Base-by-base conservation (phyloP, 1,140 invertebrate species). In the Adoxophyes honmai region DNA sequence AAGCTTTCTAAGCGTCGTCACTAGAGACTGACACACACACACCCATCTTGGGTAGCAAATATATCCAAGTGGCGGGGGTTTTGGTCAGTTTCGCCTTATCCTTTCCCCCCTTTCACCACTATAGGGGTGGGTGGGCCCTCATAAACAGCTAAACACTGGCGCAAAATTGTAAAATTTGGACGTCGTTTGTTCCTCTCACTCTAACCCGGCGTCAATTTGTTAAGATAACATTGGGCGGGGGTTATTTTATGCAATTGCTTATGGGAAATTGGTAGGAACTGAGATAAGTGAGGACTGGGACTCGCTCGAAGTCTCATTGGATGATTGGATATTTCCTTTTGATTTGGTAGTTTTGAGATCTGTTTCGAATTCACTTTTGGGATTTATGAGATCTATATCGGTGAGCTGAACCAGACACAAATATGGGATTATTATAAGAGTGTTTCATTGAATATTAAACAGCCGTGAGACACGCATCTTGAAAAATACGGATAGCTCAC, bases 111-210 rank as follows among this genome's bases (percentile, higher is more conserved):
- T 71, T 71, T 67, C 70, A 63, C 60, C 77, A 80, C 75, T 79
- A 75, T 78, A 69, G 57, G 8, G 11, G 21, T 3, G 18, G 16
- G 37, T 38, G 36, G 18, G 15, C 63, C 70, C 66, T 73, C 70
- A 76, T 86, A 86, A 86, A 85, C 79, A 81, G 67, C 73, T 81
- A 82, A 86, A 82, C 75, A 82, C 66, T 68, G 77, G 70, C 70
- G 66, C 78, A 68, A 79, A 85, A 87, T 85, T 82, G 81, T 84
- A 82, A 81, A 82, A 87, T 85, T 81, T 65, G 58, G 65, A 61
- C 60, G 59, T 73, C 35, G 44, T 55, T 33, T 44, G 69, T 75
- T 70, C 70, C 66, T 78, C 74, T 66, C 76, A 38, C 60, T 75
- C 70, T 65, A 62, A 55, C 59, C 57, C 60, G 67, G 59, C 70